Evolutionary conservation across 1,140 invertebrate species (phyloP).

Genomic region (Lordiphosa mommai): DNA sequence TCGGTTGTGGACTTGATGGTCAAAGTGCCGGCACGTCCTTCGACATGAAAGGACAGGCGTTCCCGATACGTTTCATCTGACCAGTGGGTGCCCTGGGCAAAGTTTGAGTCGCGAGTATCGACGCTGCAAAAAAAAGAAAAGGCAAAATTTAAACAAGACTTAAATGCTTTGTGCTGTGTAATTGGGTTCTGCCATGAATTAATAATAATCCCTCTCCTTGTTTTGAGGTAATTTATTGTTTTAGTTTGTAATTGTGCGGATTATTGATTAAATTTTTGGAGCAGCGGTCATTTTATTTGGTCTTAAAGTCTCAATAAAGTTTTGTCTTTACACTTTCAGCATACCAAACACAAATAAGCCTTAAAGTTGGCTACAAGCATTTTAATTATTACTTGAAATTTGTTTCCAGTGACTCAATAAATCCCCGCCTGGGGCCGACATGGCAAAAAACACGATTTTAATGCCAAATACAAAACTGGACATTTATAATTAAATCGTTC

Average conservation of each 20-base stretch:
- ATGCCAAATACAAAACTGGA: not conserved
- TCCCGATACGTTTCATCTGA: constrained; percentile 83
- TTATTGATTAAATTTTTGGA: constrained; percentile 60
- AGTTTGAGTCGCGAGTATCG: constrained; percentile 83
- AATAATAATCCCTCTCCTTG: constrained; percentile 30
- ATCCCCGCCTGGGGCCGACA: constrained; percentile 13
- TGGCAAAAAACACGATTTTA: not conserved
- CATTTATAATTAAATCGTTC: too few species aligned
- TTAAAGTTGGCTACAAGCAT: constrained; percentile 13
- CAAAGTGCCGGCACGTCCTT: constrained; percentile 84
- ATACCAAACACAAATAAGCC: not conserved
- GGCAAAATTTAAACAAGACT: not conserved
- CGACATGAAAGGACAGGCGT: constrained; percentile 83
- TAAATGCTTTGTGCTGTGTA: constrained; percentile 16
- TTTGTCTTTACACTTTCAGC: not conserved
- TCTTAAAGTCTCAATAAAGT: not conserved
- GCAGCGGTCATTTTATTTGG: not conserved
- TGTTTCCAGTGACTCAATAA: not conserved
- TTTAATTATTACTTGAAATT: constrained; percentile 17
- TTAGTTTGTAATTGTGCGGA: constrained; percentile 58
- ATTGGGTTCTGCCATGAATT: constrained; percentile 68
- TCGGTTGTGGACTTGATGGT: constrained; percentile 84
- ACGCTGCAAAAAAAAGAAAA: constrained; percentile 82
- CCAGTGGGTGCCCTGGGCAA: constrained; percentile 85
- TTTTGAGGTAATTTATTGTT: constrained; percentile 57